Conservation (phyloP, 2,113 vertebrate species). For the Opisthocomus hoazin region DNA sequence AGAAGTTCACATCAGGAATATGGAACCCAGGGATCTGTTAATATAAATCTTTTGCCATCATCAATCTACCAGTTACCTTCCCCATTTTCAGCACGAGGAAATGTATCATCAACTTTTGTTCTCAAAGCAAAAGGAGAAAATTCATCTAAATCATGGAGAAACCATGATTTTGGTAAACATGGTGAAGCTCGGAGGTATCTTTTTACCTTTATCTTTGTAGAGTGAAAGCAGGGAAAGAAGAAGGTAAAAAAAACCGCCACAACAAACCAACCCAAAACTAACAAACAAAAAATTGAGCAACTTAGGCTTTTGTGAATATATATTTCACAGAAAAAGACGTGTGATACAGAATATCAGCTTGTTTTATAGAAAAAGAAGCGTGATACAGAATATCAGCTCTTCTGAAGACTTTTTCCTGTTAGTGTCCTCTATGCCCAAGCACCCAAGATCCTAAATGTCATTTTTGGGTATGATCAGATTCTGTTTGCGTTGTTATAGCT, state of each 20-base stretch:
- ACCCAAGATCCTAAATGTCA: not conserved
- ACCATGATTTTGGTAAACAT: no score
- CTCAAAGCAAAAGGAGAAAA: slow-evolving; percentile 69
- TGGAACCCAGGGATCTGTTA: slow-evolving; percentile 46
- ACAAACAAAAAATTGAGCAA: not conserved
- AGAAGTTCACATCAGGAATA: slow-evolving; percentile 74
- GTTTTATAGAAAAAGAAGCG: no score
- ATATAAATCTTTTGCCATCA: slow-evolving; percentile 71
- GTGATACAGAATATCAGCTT: not conserved
- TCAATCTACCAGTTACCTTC: slow-evolving; percentile 75
- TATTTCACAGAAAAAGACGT: not conserved
- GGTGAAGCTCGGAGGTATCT: slow-evolving; percentile 71
- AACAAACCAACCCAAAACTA: not conserved
- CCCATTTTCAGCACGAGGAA: slow-evolving; percentile 76
- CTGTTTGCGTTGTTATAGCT: not conserved
- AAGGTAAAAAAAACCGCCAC: not conserved
- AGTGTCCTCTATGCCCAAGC: not conserved
- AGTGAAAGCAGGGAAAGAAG: not conserved
- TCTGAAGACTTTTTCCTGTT: not conserved
- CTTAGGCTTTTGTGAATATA: not conserved
- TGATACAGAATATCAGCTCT: not conserved
- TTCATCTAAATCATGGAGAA: slow-evolving; percentile 46
- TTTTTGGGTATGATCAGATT: not conserved
- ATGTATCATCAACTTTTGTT: slow-evolving; percentile 78
- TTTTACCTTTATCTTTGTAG: not conserved